phyloP scores from a whole-genome alignment of 2,888 invertebrate species.

The Amphipyra berbera region DNA sequence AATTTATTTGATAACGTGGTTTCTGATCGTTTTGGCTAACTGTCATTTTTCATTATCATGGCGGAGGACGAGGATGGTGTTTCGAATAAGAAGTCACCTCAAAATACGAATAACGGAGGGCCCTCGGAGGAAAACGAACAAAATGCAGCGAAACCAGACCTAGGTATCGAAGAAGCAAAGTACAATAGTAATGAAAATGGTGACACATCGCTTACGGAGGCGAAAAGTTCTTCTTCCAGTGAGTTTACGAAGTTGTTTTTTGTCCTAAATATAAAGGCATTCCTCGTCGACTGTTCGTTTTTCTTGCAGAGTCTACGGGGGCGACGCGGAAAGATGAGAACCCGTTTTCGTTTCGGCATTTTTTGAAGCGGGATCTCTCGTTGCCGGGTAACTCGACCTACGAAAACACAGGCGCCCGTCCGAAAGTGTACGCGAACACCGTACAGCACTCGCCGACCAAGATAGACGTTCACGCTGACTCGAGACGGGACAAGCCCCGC shows the following conservation, averaged over 20 bases:
- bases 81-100: conserved; percentile 85
- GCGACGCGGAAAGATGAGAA: conserved; percentile 92
- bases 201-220: conserved; percentile 75
- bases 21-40: conserved; percentile 63
- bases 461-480: conserved; percentile 76
- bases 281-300: conserved; percentile 68
- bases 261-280: conserved; percentile 83
- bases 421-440: conserved; percentile 91
- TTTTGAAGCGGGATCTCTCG: conserved; percentile 92
- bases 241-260: conserved; percentile 86
- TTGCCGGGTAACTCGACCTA: conserved; percentile 89
- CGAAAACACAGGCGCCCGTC: conserved; percentile 93
- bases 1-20: conserved; percentile 20
- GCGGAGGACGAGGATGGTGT: conserved; percentile 89
- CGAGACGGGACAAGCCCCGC: conserved; percentile 78
- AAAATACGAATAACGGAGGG: conserved; percentile 82
- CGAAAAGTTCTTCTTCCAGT: conserved; percentile 85
- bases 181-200: conserved; percentile 84
- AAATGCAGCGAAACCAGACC: conserved; percentile 81
- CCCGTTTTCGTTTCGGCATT: conserved; percentile 96
- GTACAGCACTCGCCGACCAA: conserved; percentile 87
- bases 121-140: conserved; percentile 80
- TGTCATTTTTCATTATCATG: conserved; percentile 88
- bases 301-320: conserved; percentile 83
- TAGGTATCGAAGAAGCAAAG: conserved; percentile 87